Evolutionary conservation across 2,113 vertebrate genomes (phyloP), one percentile per base, ranked within the genome.

Genomic region (Rhinogobius similis): DNA sequence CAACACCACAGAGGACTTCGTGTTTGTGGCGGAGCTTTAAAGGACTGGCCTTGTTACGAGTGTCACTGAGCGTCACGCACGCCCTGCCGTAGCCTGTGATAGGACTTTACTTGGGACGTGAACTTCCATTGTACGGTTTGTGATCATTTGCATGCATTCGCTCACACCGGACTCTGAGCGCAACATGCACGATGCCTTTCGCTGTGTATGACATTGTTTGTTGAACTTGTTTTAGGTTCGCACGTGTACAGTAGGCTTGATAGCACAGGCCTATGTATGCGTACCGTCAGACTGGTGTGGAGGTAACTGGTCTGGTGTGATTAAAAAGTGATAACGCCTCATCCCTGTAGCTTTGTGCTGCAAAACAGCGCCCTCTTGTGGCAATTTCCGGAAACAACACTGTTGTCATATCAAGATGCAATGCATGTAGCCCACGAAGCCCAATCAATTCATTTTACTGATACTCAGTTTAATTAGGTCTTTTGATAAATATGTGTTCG

Each of bases 341-440:
- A 50, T 21, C 48, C 3, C 38, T 0, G 20, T 64, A 32, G 56
- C 8, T 2, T 43, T 44, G 38, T 14, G 46, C 67, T 76, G 79
- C 65, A 10, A 82, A 92, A 86, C 67, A 77, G 87, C 79, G 76
- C 78, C 88, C 70, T 79, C 91, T 78, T 3, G 55, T 78, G 92
- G 81, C 53, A 0, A 29, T 1, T 8, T 4, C 3, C 2, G 14
- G 23, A 62, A 65, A 20, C 1, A 61, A 18, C 55, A 56, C n/a
- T 13, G 12, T 23, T 5, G 43, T 13, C 2, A 41, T 24, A 2
- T 52, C 13, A 4, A 11, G 4, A 53, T 53, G 52, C 12, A 53
- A 24, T 13, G 11, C 14, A 44, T 46, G 44, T 26, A 24, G 0
- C 12, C 20, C 24, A 27, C 36, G 12, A 4, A 48, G 24, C 7